These are phyloP conservation scores for Drosophila yooni DNA, from an alignment of 2,888 invertebrate species.

Conservation along the genomic window DNA sequence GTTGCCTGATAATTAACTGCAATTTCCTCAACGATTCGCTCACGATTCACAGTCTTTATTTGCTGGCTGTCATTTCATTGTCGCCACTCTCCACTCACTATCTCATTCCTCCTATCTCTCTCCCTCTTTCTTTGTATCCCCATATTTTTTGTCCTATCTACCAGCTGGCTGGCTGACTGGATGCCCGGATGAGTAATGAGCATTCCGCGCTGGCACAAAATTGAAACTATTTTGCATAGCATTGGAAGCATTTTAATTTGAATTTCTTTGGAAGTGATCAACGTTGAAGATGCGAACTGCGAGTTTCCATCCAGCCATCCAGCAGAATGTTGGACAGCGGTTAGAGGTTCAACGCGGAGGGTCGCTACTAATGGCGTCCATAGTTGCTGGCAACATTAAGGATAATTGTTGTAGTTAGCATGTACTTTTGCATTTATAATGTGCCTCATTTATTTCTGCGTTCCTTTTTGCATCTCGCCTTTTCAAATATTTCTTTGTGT, in stretches of 20 bases:
- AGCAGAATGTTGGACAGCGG: not conserved
- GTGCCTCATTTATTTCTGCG: constrained; percentile 77
- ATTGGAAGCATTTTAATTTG: constrained; percentile 79
- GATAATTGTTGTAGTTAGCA: constrained; percentile 80
- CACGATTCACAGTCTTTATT: constrained; percentile 53
- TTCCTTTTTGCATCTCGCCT: constrained; percentile 22
- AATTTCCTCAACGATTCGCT: constrained; percentile 57
- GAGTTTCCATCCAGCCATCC: constrained; percentile 9
- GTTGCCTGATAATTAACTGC: constrained; percentile 70
- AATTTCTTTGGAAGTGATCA: constrained; percentile 80
- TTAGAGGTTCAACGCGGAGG: not conserved
- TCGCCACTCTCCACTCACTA: constrained; percentile 13
- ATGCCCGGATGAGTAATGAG: constrained; percentile 69
- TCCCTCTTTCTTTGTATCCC: not conserved
- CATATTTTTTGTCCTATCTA: constrained; percentile 3
- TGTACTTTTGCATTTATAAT: constrained; percentile 81
- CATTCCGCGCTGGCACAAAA: constrained; percentile 75
- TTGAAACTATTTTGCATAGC: constrained; percentile 82
- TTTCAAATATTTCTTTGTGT: constrained; percentile 68
- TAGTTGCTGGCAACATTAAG: constrained; percentile 78
- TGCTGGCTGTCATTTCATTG: constrained; percentile 43
- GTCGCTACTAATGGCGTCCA: constrained; percentile 65
- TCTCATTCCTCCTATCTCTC: not conserved
- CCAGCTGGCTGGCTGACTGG: not conserved
- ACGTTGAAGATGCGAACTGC: constrained; percentile 27